Conservation (phyloP, 2,888 invertebrate genomes). For the Andrena bucephala region DNA sequence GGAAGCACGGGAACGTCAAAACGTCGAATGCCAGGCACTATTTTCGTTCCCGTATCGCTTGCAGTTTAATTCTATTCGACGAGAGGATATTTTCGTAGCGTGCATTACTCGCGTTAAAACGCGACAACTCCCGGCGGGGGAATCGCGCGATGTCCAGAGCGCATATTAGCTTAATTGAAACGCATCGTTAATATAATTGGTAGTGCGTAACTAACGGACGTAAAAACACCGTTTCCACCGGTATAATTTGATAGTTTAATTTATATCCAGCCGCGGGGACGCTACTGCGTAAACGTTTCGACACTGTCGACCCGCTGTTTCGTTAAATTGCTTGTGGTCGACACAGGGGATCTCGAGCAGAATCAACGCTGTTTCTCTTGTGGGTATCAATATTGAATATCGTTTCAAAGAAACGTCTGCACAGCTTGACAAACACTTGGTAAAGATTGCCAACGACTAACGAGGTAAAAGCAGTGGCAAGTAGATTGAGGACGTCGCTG, state of each 20-base stretch:
- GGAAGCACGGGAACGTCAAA: not conserved
- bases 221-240: conserved; percentile 56
- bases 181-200: conserved; percentile 70
- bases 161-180: conserved; percentile 73
- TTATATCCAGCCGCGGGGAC: conserved; percentile 48
- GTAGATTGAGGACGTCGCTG: not conserved
- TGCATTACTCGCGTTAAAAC: conserved; percentile 44
- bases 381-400: no score
- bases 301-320: conserved; percentile 35
- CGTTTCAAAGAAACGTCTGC: no score
- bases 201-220: conserved; percentile 64
- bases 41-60: conserved; percentile 18
- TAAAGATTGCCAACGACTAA: not conserved
- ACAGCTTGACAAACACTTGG: not conserved
- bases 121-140: conserved; percentile 26
- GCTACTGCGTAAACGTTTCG: conserved; percentile 15
- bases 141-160: conserved; percentile 37
- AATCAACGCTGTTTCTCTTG: not conserved
- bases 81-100: conserved; percentile 37
- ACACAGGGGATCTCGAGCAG: conserved; percentile 21
- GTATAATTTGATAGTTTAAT: conserved; percentile 65
- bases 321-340: conserved; percentile 41
- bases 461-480: not conserved
- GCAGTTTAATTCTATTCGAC: conserved; percentile 36
- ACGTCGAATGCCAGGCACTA: not conserved